Conservation (phyloP, 2,888 invertebrate genomes). For the Loripinus fragilis region DNA sequence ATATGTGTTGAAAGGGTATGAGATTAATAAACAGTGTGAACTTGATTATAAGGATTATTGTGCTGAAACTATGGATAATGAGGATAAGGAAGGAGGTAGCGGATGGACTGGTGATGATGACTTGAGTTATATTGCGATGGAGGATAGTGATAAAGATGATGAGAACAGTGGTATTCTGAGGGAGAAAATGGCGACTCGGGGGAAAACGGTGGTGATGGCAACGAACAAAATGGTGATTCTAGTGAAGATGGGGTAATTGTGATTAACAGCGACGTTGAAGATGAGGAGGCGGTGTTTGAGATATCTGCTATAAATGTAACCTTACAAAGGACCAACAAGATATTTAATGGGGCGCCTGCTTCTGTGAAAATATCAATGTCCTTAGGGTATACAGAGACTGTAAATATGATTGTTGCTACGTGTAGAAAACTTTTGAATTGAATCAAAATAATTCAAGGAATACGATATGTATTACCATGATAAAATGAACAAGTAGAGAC, state of each 20-base stretch:
- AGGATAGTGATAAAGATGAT: not conserved
- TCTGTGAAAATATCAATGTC: constrained; percentile 1
- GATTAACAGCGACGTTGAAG: not conserved
- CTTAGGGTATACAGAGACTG: constrained; percentile 1
- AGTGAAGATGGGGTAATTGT: not conserved
- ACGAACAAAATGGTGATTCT: not conserved
- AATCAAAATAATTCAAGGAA: not conserved
- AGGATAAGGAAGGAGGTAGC: not conserved
- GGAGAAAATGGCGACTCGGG: not conserved
- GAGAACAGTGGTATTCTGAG: not conserved
- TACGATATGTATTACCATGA: not conserved
- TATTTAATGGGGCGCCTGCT: not conserved
- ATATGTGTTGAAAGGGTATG: not conserved
- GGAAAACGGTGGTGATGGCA: not conserved
- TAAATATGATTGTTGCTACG: not conserved
- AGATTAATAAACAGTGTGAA: not conserved
- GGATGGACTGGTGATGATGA: not conserved
- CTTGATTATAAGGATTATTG: not conserved
- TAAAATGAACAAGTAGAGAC: not conserved
- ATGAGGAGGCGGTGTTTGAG: not conserved
- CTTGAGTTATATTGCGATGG: not conserved
- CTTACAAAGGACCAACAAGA: not conserved
- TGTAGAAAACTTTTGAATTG: not conserved
- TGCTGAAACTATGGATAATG: not conserved
- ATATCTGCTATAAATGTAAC: constrained; percentile 14